Base-by-base conservation (phyloP, 1,140 invertebrate species). In the Drosophila melanica region DNA sequence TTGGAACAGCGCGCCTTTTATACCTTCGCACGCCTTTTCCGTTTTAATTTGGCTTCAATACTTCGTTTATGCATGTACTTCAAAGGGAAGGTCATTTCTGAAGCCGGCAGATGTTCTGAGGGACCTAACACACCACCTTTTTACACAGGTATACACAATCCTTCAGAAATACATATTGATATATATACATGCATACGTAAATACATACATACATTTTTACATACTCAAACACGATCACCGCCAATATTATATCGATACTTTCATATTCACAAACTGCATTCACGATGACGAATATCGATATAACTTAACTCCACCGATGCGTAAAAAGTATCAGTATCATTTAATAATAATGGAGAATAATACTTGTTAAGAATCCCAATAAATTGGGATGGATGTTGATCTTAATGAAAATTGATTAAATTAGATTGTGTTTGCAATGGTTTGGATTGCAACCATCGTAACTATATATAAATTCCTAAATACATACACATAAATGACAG, bases 41-140 rank as follows among this genome's bases (percentile, higher is more conserved):
- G 70, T 35, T 67, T 60, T 55, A 54, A 41, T 60, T 67, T 62
- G 55, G 47, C 55, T 73, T 68, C 51, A 18, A 42, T 60, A 33
- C 48, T 53, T 42, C 55, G 55, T n/a, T 48, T 45, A 35, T 53
- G 37, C 23, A 73, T 45, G 55, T 53, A 33, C 48, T 54, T 62
- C 48, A 35, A 54, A 37, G 48, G 70, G 55, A 60, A 60, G 70
- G 48, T 62, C 70, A 73, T 73, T 68, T 68, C 50, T 62, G 55
- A 68, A 68, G 55, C 70, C 70, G 70, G 70, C 70, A 73, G 70
- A 73, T 73, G 70, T 73, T 73, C 55, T 60, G 12, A 54, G 55
- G 57, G 41, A 60, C 53, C 57, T 35, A 60, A 68, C 70, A 68
- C 70, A 73, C 70, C 70, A 73, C 70, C 70, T 59, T 73, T 72